Evolutionary conservation across 2,888 invertebrate species (phyloP).

Genomic region (Scaptomyza cyrtandrae): DNA sequence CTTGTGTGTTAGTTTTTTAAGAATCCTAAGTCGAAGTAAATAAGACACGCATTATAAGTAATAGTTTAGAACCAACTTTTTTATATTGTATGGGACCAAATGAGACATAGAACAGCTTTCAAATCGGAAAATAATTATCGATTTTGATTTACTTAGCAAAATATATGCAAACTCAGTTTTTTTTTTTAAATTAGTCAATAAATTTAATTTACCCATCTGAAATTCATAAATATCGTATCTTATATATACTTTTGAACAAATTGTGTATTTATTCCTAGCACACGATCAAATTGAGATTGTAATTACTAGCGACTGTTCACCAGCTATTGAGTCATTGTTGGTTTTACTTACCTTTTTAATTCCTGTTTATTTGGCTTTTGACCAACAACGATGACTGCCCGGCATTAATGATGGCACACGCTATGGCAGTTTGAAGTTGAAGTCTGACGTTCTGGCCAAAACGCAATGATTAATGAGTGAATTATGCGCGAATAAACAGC

Average conservation of each 20-base stretch:
- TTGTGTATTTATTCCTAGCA: background rate
- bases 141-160: too few relatives aligned
- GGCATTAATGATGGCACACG: constrained; percentile 52
- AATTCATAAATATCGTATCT: too few relatives aligned
- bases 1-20: too few relatives aligned
- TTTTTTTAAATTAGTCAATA: background rate
- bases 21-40: too few relatives aligned
- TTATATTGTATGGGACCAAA: too few relatives aligned
- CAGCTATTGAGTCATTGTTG: constrained; percentile 21
- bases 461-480: constrained; percentile 80
- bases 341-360: constrained; percentile 53
- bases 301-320: constrained; percentile 27
- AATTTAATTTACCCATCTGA: too few relatives aligned
- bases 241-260: too few relatives aligned
- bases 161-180: too few relatives aligned
- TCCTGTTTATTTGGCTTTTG: constrained; percentile 17
- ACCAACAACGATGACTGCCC: constrained; percentile 11
- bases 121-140: too few relatives aligned
- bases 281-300: background rate
- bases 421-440: constrained; percentile 42
- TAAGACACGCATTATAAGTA: too few relatives aligned
- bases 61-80: too few relatives aligned
- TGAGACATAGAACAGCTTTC: too few relatives aligned
- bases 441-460: constrained; percentile 72
- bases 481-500: constrained; percentile 81